Percentiles rank a stretch among this genome's conserved stretches.
phyloP scores from a whole-genome alignment of 2,797 vertebrate genomes.

The Carduelis carduelis region DNA sequence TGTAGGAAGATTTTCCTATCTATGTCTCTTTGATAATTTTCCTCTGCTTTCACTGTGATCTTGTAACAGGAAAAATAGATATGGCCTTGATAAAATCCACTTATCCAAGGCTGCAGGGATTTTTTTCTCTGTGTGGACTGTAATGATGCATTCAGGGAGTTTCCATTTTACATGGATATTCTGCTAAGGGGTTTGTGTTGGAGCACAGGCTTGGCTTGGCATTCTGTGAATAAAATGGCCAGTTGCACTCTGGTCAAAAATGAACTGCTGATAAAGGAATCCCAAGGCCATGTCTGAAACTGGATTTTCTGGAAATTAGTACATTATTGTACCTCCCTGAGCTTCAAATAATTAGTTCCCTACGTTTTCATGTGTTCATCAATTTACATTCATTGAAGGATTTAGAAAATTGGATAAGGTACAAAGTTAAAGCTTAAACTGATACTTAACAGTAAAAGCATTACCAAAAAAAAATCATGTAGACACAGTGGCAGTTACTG shows the following conservation, averaged over 20 bases:
- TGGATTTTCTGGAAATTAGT: slow-evolving; percentile 18
- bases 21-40: neutral
- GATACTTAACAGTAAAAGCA: slow-evolving; percentile 20
- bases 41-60: neutral
- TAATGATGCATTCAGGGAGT: neutral
- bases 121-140: neutral
- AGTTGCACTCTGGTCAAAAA: neutral
- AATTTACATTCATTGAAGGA: slow-evolving; percentile 39
- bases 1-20: neutral
- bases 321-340: neutral
- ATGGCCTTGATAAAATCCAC: neutral
- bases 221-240: neutral
- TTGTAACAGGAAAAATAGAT: neutral
- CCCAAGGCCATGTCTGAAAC: neutral
- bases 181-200: neutral
- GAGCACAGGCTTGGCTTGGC: neutral
- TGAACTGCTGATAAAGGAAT: slow-evolving; percentile 3
- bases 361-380: neutral
- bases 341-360: neutral
- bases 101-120: neutral
- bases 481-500: neutral
- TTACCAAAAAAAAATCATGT: slow-evolving; percentile 14
- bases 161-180: neutral
- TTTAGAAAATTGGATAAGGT: slow-evolving; percentile 46
- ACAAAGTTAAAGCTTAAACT: slow-evolving; percentile 42